Conservation (phyloP, 2,113 vertebrate genomes). For the Pygoscelis adeliae region DNA sequence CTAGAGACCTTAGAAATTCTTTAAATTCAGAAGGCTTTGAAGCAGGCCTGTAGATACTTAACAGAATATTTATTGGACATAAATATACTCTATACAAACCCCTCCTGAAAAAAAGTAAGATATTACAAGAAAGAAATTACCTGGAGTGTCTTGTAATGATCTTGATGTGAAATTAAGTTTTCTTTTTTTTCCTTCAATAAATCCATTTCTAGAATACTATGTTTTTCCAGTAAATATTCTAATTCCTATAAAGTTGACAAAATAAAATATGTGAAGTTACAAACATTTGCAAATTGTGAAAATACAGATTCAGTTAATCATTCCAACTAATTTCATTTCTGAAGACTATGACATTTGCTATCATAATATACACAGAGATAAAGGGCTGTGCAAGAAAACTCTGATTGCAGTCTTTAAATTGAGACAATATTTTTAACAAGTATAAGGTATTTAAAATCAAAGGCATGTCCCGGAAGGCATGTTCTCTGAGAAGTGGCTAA, state of each 20-base stretch:
- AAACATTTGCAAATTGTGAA: not conserved
- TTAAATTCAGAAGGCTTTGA: not conserved
- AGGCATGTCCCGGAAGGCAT: not conserved
- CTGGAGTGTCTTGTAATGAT: conserved; percentile 74
- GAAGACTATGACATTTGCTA: not conserved
- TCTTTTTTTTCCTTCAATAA: conserved; percentile 74
- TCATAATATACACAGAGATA: not conserved
- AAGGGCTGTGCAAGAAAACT: not conserved
- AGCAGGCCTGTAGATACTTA: not conserved
- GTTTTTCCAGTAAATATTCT: conserved; percentile 73
- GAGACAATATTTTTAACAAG: not conserved
- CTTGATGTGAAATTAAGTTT: conserved; percentile 67
- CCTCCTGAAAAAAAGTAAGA: not conserved
- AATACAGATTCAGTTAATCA: not conserved
- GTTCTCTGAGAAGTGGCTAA: not conserved
- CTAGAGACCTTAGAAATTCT: not conserved
- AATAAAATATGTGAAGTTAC: not conserved
- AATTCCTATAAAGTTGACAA: conserved; percentile 67
- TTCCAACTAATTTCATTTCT: not conserved
- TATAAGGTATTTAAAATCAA: not conserved
- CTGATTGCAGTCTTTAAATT: not conserved
- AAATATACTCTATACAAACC: not conserved
- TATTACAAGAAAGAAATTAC: conserved; percentile 50
- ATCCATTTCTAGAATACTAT: conserved; percentile 68
- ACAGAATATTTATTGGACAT: not conserved